Percentiles rank a stretch among this genome's conserved stretches.
These are phyloP conservation scores for Anodontia alba DNA, from an alignment of 2,888 invertebrate species.

Conservation along the genomic window DNA sequence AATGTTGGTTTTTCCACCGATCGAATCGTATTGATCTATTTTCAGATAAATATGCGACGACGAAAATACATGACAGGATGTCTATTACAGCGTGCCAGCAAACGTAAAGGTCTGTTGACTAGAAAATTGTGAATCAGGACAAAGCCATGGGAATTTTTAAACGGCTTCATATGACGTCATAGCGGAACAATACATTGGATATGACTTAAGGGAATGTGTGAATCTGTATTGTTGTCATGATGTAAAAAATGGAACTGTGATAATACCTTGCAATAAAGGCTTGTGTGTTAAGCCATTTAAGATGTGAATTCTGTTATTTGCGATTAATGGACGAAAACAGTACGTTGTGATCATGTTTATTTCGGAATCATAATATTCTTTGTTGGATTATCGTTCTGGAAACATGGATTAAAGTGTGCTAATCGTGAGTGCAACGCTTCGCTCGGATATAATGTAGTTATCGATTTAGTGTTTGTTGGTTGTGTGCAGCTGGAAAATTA, in stretches of 20 bases:
- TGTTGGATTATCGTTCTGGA: background rate
- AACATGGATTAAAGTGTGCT: slow-evolving; percentile 8
- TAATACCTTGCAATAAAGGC: background rate
- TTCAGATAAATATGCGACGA: slow-evolving; percentile 7
- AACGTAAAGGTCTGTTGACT: background rate
- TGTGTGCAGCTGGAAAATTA: background rate
- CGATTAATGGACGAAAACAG: no score
- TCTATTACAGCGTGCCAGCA: background rate
- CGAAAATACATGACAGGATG: background rate
- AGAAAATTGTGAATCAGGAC: background rate
- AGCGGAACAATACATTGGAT: background rate
- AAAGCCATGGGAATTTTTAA: background rate
- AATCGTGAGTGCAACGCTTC: background rate
- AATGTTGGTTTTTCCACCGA: no score
- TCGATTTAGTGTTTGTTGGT: background rate
- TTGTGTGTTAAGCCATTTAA: no score
- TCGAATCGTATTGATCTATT: background rate
- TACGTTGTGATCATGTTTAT: background rate
- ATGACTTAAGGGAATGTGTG: no score
- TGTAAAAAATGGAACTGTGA: slow-evolving; percentile 6
- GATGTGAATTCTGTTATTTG: no score
- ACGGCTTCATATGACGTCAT: background rate
- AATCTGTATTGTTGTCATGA: background rate
- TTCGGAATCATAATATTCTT: background rate
- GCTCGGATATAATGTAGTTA: slow-evolving; percentile 13